Base-by-base conservation (phyloP, 2,113 vertebrate genomes). In the Anoura caudifer region DNA sequence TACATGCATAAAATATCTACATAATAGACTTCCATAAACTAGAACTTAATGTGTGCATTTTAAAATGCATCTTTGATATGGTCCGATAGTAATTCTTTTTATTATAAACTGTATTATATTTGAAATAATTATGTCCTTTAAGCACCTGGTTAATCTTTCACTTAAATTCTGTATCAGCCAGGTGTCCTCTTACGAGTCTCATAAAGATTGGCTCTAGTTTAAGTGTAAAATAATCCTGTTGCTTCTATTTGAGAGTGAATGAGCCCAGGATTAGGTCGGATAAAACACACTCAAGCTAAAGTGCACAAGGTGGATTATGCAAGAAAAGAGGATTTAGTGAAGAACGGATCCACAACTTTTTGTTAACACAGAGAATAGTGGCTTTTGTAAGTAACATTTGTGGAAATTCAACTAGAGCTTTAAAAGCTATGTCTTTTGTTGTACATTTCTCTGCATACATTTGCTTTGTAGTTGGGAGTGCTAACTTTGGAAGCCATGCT, bases 311-410 rank as follows among this genome's bases (percentile, higher is more conserved):
- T 99, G 99, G 99, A 99, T 99, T 99, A 99, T 98, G 98, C 98
- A 98, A 99, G 99, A 99, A 99, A 99, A 99, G 99, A 99, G 99
- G 99, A 99, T 99, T 99, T 99, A 99, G 99, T 99, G 99, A 99
- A 99, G 99, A 99, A 99, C 99, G 98, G 99, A 99, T 99, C 99
- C 99, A 99, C 99, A 99, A 99, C 99, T 99, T 99, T 99, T 99
- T 99, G 99, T 99, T 99, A 99, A 98, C 98, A 98, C 96, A 98
- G 98, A 99, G 99, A 99, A 99, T 99, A 97, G 99, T 98, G 95
- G 98, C 98, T 98, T 98, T 99, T 99, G 99, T 99, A 98, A 99
- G 99, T 98, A 99, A 99, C 99, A 99, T 99, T 99, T 99, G 99
- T 99, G 99, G 99, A 99, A 99, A 99, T 99, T 99, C 99, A 98